Conservation (phyloP, 2,888 invertebrate species). For the Alitta virens region DNA sequence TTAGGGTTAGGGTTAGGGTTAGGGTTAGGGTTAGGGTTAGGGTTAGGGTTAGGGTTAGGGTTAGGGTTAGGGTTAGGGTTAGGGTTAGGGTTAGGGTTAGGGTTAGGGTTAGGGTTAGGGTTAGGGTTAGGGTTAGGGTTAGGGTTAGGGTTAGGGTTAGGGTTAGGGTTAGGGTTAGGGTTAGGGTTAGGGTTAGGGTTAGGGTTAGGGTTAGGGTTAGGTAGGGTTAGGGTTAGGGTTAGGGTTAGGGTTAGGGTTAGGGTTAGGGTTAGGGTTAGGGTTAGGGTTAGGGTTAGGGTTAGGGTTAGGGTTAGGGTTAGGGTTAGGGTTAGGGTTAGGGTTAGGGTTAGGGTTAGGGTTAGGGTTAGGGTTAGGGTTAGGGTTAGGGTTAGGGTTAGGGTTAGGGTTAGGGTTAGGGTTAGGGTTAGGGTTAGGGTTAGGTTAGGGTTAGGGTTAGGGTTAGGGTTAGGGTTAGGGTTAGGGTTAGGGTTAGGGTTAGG, state of each 20-base stretch:
- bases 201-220: constrained; percentile 16
- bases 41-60: constrained; percentile 24
- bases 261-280: too few species aligned
- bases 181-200: constrained; percentile 23
- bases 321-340: constrained; percentile 19
- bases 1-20: constrained; percentile 13
- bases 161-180: constrained; percentile 25
- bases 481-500: constrained; percentile 23
- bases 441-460: too few species aligned
- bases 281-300: constrained; percentile 22
- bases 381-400: constrained; percentile 15
- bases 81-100: constrained; percentile 18
- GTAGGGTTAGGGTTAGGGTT: too few species aligned
- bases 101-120: constrained; percentile 7
- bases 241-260: too few species aligned
- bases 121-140: constrained; percentile 17
- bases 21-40: constrained; percentile 6
- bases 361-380: constrained; percentile 15
- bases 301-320: constrained; percentile 20
- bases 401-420: constrained; percentile 13
- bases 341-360: not conserved
- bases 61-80: constrained; percentile 14
- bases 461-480: constrained; percentile 22
- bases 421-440: constrained; percentile 16
- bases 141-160: constrained; percentile 7